Conservation (phyloP, 2,113 vertebrate species). For the Reinhardtius hippoglossoides region DNA sequence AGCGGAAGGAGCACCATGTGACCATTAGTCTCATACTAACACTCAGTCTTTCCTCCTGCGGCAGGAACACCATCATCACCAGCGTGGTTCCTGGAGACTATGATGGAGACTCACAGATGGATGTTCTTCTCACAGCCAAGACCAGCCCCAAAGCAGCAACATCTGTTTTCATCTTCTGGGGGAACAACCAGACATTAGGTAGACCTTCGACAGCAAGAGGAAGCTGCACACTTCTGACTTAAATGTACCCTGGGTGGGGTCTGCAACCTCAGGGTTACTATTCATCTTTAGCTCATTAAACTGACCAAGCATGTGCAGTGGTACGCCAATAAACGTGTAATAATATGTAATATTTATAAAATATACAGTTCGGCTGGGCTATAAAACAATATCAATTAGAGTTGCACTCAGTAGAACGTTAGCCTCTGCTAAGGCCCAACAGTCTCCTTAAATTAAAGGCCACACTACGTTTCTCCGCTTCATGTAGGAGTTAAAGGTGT, state of each 20-base stretch:
- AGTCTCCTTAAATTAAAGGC: too few species aligned
- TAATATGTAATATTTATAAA: too few species aligned
- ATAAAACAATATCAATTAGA: too few species aligned
- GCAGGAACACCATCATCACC: slow-evolving; percentile 83
- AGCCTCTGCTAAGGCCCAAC: too few species aligned
- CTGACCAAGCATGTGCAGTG: background rate
- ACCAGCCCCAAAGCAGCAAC: slow-evolving; percentile 33
- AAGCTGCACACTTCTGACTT: background rate
- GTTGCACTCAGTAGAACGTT: too few species aligned
- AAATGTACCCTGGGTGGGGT: background rate
- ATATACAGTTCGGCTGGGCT: too few species aligned
- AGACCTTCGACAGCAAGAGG: background rate
- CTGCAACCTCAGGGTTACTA: background rate
- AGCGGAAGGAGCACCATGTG: background rate
- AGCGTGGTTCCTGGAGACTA: slow-evolving; percentile 98
- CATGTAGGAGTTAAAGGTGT: too few species aligned
- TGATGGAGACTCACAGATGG: slow-evolving; percentile 98
- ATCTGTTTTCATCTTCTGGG: slow-evolving; percentile 90
- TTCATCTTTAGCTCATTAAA: background rate
- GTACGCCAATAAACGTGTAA: too few species aligned
- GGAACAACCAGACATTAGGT: slow-evolving; percentile 95
- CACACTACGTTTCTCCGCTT: too few species aligned
- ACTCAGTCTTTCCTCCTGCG: background rate
- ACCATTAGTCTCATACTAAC: background rate
- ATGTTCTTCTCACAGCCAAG: slow-evolving; percentile 89